These are phyloP conservation scores for Drosophila paranaensis DNA, from an alignment of 2,888 invertebrate species.

Conservation along the genomic window DNA sequence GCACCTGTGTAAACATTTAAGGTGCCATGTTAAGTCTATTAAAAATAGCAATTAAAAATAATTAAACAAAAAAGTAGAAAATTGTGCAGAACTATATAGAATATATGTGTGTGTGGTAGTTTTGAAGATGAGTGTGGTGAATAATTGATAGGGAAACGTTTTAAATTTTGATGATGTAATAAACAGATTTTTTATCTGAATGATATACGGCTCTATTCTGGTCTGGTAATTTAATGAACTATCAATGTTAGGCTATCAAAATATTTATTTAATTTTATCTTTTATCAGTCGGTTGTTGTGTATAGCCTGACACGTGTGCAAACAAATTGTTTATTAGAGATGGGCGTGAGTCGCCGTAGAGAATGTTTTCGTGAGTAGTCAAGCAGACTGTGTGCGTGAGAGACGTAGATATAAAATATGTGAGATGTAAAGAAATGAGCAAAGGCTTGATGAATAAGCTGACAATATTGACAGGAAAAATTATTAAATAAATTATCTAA, in stretches of 20 bases:
- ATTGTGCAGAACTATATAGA: conserved; percentile 3
- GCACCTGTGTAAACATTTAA: conserved; percentile 45
- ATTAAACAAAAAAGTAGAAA: neutral
- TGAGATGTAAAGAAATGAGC: neutral
- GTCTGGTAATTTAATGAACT: neutral
- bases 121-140: neutral
- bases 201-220: neutral
- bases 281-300: neutral
- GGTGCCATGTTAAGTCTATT: conserved; percentile 27
- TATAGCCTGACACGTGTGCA: neutral
- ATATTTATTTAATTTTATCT: conserved; percentile 8
- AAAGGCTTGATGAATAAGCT: neutral
- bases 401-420: neutral
- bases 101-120: neutral
- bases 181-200: neutral
- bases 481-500: no score
- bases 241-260: neutral
- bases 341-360: neutral
- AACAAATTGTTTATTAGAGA: neutral
- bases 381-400: neutral
- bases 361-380: neutral
- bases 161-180: neutral
- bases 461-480: neutral
- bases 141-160: neutral
- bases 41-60: conserved; percentile 16